These are phyloP conservation scores for Falco novaeseelandiae DNA, from an alignment of 2,797 vertebrate species.

Conservation along the genomic window DNA sequence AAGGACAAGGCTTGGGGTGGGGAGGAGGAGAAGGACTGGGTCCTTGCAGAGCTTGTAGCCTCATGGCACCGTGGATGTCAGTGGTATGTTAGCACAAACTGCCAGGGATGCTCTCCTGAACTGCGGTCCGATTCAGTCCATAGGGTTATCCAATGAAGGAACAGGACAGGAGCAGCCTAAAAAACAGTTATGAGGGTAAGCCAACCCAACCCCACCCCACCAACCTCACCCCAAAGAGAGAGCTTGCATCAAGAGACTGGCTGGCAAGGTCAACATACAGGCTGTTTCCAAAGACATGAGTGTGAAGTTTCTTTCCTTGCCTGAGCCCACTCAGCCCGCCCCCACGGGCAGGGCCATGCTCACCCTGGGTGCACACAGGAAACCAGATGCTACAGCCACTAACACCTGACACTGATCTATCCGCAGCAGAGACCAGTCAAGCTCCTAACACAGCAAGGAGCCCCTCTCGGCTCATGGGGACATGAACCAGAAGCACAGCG, in stretches of 20 bases:
- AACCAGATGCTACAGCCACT: fast-evolving
- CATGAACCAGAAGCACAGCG: fast-evolving
- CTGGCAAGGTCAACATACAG: background rate
- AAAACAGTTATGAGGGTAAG: background rate
- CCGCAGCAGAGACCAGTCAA: background rate
- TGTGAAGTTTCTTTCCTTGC: fast-evolving
- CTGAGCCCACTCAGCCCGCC: background rate
- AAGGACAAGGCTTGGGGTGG: background rate
- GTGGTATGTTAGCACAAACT: background rate
- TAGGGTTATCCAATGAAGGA: background rate
- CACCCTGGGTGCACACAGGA: background rate
- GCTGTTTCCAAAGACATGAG: background rate
- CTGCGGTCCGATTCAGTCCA: fast-evolving
- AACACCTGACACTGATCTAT: background rate
- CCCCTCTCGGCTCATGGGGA: fast-evolving
- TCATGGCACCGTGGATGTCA: fast-evolving
- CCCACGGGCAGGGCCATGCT: fast-evolving
- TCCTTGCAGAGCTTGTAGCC: background rate
- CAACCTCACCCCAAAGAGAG: background rate
- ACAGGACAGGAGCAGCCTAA: background rate
- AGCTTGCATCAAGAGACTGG: background rate
- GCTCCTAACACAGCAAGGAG: background rate
- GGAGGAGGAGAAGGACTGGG: background rate
- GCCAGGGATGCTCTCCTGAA: background rate
- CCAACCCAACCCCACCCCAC: background rate